These are phyloP conservation scores for Drosophila planitibia DNA, from an alignment of 2,888 invertebrate species.

Conservation along the genomic window DNA sequence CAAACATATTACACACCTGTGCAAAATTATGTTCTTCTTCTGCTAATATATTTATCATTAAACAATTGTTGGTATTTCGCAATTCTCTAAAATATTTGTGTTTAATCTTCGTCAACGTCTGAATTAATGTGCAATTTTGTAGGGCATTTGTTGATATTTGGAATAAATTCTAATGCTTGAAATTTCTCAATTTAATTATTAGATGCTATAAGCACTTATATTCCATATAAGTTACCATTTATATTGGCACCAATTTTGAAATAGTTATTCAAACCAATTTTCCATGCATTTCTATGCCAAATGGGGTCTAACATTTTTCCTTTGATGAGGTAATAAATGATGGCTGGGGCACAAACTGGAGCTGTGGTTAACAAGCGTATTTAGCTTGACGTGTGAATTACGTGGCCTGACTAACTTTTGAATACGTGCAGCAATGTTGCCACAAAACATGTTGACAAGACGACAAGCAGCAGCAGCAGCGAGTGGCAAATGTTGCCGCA, in stretches of 20 bases:
- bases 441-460: constrained; percentile 77
- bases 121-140: not conserved
- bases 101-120: not conserved
- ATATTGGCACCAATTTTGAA: not conserved
- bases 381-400: constrained; percentile 81
- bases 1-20: not conserved
- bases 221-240: not conserved
- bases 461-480: constrained; percentile 55
- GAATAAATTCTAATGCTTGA: not conserved
- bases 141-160: not conserved
- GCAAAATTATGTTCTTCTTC: not conserved
- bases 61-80: not conserved
- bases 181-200: not conserved
- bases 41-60: not conserved
- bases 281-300: constrained; percentile 3
- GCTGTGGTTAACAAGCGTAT: constrained; percentile 63
- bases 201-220: not conserved
- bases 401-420: constrained; percentile 76
- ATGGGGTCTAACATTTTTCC: not conserved
- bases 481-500: constrained; percentile 56
- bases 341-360: constrained; percentile 21
- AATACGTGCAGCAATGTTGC: constrained; percentile 78
- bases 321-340: constrained; percentile 33
- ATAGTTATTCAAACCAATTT: constrained; percentile 5
- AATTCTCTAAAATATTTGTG: not conserved